Evolutionary conservation across 2,888 invertebrate species (phyloP), one percentile per base, ranked within the genome.

Genomic region (Ditula angustiorana): DNA sequence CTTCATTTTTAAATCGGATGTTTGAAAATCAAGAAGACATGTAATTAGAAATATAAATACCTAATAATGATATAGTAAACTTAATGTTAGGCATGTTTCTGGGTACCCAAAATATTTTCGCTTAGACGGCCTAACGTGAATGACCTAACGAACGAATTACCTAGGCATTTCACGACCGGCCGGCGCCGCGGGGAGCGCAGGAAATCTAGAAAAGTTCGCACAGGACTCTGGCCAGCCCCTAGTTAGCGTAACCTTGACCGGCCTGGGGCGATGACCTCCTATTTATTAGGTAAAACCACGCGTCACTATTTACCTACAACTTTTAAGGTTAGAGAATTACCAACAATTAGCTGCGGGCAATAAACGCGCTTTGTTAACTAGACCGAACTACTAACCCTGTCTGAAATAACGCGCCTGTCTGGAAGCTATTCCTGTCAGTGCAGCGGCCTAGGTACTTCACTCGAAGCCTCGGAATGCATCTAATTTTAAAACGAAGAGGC

Each of bases 401-500:
- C 84, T 82, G 85, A 90, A 90, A 91, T 91, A 92, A 81, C 85
- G 74, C 82, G 79, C 80, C 79, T 81, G 86, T 85, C 87, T 87
- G 85, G 82, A 84, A 71, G 74, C 82, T 90, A 90, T 91, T 90
- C 86, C 78, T 74, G 89, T 84, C 87, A 68, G 69, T 73, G 77
- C 79, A 79, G 78, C 79, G 77, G 77, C 80, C 63, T 63, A 63
- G 63, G 44, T 44, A 58, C 57, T 80, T 81, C 80, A 64, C 53
- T 64, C 64, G 77, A 88, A 88, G 87, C 87, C 86, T 88, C 81
- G 91, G 92, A 88, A 92, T 91, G 92, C 90, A 90, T 91, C 90
- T 92, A 91, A 92, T 92, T 92, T 92, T 92, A 90, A 85, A 90
- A 85, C 90, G 88, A 87, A 88, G 90, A 90, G 88, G 86, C 90